These are phyloP conservation scores for Sialis lutaria DNA, from an alignment of 2,888 invertebrate genomes.

Conservation along the genomic window DNA sequence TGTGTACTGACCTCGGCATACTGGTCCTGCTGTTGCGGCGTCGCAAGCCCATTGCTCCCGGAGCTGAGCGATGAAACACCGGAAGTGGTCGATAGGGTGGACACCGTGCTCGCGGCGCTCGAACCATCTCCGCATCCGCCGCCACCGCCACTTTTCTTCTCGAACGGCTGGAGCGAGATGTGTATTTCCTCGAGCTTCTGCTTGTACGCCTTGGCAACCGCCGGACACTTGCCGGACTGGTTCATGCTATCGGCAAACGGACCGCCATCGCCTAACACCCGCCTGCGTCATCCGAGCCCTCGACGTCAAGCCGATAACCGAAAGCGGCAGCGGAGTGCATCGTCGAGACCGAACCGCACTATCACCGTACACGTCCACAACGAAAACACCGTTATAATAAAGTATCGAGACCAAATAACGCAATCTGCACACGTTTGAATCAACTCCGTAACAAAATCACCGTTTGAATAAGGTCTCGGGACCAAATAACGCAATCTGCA, in stretches of 20 bases:
- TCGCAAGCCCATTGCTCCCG: slow-evolving; percentile 15
- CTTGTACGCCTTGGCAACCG: slow-evolving; percentile 46
- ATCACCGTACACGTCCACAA: no score
- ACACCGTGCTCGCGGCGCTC: slow-evolving; percentile 59
- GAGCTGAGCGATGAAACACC: slow-evolving; percentile 37
- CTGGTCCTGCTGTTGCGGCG: neutral
- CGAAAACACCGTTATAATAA: no score
- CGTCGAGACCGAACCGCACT: no score
- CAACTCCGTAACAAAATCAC: no score
- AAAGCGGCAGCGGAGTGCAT: no score
- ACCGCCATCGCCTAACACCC: slow-evolving; percentile 1
- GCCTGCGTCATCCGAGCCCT: neutral
- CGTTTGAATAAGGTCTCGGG: no score
- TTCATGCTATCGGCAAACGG: slow-evolving; percentile 1
- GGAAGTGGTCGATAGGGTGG: slow-evolving; percentile 40
- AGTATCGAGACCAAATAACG: no score
- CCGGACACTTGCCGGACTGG: slow-evolving; percentile 18
- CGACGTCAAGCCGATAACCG: no score
- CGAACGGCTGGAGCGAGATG: slow-evolving; percentile 66
- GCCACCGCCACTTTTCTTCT: slow-evolving; percentile 37
- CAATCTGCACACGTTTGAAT: no score
- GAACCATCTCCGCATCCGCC: slow-evolving; percentile 39
- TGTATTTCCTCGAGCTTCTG: slow-evolving; percentile 56
- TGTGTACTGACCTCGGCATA: no score
- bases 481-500: no score